phyloP scores from a whole-genome alignment of 2,113 vertebrate species.

The Sphyrna mokarran region DNA sequence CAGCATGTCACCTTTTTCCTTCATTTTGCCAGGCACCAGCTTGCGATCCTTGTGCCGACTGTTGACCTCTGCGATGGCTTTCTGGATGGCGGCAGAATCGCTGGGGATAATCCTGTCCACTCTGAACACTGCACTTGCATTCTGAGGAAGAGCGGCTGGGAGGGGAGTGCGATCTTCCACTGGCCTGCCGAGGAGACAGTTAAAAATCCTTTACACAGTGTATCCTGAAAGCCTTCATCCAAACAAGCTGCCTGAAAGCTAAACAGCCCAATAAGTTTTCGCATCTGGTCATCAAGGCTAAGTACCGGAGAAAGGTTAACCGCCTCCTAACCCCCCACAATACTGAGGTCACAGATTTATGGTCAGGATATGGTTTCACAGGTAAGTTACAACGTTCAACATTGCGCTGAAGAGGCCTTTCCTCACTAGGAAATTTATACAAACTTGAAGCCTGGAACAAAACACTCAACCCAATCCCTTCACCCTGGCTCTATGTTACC shows the following conservation, averaged over 20 bases:
- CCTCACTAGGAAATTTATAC: not conserved
- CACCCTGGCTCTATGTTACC: not conserved
- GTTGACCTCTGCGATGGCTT: constrained; percentile 56
- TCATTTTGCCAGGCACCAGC: constrained; percentile 32
- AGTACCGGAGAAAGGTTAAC: not conserved
- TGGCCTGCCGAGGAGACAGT: constrained; percentile 45
- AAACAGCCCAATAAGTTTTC: not conserved
- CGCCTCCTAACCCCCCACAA: not conserved
- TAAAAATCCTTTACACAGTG: not conserved
- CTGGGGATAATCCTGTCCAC: constrained; percentile 60
- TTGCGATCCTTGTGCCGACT: constrained; percentile 46
- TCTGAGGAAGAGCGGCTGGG: constrained; percentile 49
- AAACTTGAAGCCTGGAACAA: not conserved
- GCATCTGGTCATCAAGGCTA: not conserved
- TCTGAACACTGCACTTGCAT: constrained; percentile 56
- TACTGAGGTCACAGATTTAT: not conserved
- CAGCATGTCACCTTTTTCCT: constrained; percentile 31
- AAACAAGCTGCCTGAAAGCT: not conserved
- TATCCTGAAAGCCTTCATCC: not conserved
- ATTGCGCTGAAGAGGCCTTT: not conserved
- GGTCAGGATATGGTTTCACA: not conserved
- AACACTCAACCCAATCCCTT: not conserved
- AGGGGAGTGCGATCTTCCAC: constrained; percentile 50
- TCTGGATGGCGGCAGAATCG: constrained; percentile 59
- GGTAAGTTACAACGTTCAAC: not conserved